Evolutionary conservation across 1,140 invertebrate genomes (phyloP), one percentile per base, ranked within the genome.

Genomic region (Eubasilissa regina): DNA sequence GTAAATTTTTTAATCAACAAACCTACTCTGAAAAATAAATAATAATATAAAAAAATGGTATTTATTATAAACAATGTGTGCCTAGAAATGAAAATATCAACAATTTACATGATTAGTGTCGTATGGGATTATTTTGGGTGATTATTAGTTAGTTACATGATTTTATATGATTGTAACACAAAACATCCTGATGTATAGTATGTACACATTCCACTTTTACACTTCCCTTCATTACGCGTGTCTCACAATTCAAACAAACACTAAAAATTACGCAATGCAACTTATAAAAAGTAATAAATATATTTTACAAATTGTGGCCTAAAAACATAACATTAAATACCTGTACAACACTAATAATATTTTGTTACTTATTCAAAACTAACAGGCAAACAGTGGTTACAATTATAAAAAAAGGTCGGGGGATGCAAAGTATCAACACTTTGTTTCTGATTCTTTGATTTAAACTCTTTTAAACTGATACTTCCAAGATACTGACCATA

Each of bases 71-170:
- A 58, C 17, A 58, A 21, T 64, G 35, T 51, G 11, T 51, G 11
- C 48, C 48, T 51, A 15, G 3, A 12, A 15, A 35, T 12, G 48
- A 12, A 13, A 4, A 13, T 51, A 51, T 51, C n/a, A 51, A 51
- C 48, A 64, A 48, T 70, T 45, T 70, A 70, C 66, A 70, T 13
- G 6, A 70, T 70, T 70, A 70, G 45, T 70, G 66, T 47, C 47
- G 47, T 48, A 70, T 70, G 66, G 35, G 13, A 19, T 45, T 45
- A 70, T 47, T 70, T 44, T 70, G 58, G 19, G 35, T 48, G 10
- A 19, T n/a, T 13, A 48, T 44, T 70, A 19, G 66, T 70, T 70
- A 70, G 66, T 70, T 47, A 70, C 66, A 70, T 19, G 17, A 70
- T 48, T 70, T 45, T 35, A 47, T 4, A 47, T 70, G 47, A 75